A percentile compares a stretch with the other conserved stretches of the same genome.
Conservation (phyloP, 2,888 invertebrate species). For the Synanthedon andrenaeformis region DNA sequence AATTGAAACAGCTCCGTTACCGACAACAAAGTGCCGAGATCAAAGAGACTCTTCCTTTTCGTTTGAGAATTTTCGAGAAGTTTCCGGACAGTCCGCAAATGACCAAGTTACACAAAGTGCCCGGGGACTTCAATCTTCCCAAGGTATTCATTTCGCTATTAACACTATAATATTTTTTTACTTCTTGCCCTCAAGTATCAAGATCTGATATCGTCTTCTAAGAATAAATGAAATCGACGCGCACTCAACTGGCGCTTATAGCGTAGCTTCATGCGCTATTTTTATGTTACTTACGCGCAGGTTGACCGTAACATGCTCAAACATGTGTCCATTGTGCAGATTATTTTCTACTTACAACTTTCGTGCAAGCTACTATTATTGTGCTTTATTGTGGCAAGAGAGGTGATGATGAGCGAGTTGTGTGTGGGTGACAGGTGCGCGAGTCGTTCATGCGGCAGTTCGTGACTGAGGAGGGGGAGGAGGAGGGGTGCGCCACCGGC, state of each 20-base stretch:
- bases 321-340: neutral
- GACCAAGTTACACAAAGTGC: constrained; percentile 94
- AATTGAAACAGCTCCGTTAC: constrained; percentile 96
- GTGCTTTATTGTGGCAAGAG: too few species aligned
- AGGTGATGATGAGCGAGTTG: neutral
- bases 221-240: too few species aligned
- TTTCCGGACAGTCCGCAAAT: constrained; percentile 99
- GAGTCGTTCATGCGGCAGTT: constrained; percentile 99
- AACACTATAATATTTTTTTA: neutral
- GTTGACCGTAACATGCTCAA: neutral
- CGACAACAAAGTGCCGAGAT: constrained; percentile 98
- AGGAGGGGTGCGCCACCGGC: constrained; percentile 59
- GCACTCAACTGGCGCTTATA: too few species aligned
- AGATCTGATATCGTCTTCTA: neutral
- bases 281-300: neutral
- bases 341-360: neutral
- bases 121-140: constrained; percentile 90
- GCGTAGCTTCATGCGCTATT: too few species aligned
- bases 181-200: too few species aligned
- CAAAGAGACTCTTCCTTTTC: constrained; percentile 95
- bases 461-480: constrained; percentile 88
- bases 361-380: neutral
- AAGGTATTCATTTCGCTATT: constrained; percentile 68
- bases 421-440: constrained; percentile 73
- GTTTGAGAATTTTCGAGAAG: constrained; percentile 96